Evolutionary conservation across 1,140 invertebrate species (phyloP).

Genomic region (Ceratoteleas bidentatus): DNA sequence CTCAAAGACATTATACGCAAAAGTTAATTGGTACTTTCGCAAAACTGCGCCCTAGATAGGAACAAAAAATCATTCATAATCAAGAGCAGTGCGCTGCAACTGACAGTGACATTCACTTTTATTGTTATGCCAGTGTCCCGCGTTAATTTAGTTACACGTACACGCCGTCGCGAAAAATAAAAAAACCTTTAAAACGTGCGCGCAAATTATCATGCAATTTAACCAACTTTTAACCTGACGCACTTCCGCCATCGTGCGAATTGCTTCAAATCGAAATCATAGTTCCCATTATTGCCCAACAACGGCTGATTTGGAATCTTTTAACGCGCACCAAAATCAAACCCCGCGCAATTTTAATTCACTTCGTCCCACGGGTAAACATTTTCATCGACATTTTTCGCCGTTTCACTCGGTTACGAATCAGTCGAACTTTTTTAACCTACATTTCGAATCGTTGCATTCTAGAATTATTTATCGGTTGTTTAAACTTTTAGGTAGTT

Average conservation of each 20-base stretch:
- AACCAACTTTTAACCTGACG: slow-evolving; percentile 34
- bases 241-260: slow-evolving; percentile 32
- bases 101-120: slow-evolving; percentile 62
- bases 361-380: background rate
- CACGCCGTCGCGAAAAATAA: slow-evolving; percentile 29
- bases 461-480: background rate
- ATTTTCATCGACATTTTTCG: background rate
- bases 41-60: slow-evolving; percentile 41
- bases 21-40: slow-evolving; percentile 60
- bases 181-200: slow-evolving; percentile 35
- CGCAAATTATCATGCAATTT: slow-evolving; percentile 36
- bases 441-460: background rate
- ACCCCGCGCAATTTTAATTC: background rate
- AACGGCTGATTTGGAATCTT: slow-evolving; percentile 7
- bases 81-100: slow-evolving; percentile 44
- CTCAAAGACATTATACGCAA: slow-evolving; percentile 59
- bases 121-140: slow-evolving; percentile 27
- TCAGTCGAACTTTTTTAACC: background rate
- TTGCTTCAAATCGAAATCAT: slow-evolving; percentile 13
- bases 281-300: slow-evolving; percentile 2
- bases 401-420: background rate
- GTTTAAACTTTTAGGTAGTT: background rate
- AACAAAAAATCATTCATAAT: slow-evolving; percentile 61
- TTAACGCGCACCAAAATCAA: background rate
- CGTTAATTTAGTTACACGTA: slow-evolving; percentile 41